These are phyloP conservation scores for Garra rufa DNA, from an alignment of 2,113 vertebrate genomes.

Conservation along the genomic window DNA sequence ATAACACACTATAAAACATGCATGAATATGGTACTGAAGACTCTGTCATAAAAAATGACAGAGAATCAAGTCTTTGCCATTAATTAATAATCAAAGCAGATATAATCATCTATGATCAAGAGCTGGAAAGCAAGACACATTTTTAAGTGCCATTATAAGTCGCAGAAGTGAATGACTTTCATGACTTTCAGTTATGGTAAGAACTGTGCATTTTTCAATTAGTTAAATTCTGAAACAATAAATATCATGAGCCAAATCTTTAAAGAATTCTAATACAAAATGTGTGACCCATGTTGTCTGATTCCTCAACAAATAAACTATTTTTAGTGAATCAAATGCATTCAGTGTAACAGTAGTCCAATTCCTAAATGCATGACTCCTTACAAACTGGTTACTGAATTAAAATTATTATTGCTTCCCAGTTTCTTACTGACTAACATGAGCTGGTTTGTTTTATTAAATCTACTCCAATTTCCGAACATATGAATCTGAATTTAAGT, in stretches of 20 bases:
- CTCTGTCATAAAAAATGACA: not conserved
- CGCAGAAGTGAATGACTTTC: not conserved
- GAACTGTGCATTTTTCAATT: not conserved
- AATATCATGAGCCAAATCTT: not conserved
- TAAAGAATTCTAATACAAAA: not conserved
- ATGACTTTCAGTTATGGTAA: not conserved
- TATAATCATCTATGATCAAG: not conserved
- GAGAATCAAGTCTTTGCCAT: not conserved
- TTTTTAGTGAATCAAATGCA: not conserved
- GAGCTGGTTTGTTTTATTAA: not conserved
- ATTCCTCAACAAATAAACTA: not conserved
- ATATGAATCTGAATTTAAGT: not conserved
- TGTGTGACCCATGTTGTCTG: not conserved
- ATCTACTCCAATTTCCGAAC: not conserved
- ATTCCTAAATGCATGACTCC: not conserved
- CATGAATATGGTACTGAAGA: not conserved
- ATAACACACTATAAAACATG: conserved; percentile 35
- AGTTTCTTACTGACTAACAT: not conserved
- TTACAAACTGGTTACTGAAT: not conserved
- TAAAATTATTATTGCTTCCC: too few species aligned
- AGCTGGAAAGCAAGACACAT: not conserved
- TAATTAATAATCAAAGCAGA: not conserved
- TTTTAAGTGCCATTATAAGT: not conserved
- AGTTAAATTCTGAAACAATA: not conserved
- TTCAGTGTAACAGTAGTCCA: not conserved